Percentiles rank a stretch among this genome's conserved stretches.
These are phyloP conservation scores for Zoanthus solanderi DNA, from an alignment of 92 coral and sea anemone genomes.

Conservation along the genomic window DNA sequence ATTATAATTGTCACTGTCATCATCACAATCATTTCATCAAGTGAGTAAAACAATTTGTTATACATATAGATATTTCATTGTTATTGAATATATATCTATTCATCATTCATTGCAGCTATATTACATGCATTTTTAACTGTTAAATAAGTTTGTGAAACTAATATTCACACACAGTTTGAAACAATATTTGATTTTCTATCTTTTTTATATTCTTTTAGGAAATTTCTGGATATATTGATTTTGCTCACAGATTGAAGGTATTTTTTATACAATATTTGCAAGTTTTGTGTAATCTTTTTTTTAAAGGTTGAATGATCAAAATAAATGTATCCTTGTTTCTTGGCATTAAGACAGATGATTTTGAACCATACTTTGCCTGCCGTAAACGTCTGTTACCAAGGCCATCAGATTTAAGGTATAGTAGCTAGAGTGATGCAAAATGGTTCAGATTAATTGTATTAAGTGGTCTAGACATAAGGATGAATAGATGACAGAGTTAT, in stretches of 20 bases:
- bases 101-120: too few relatives aligned
- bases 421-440: background rate
- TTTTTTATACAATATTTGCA: background rate
- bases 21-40: background rate
- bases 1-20: too few relatives aligned
- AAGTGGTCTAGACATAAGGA: too few relatives aligned
- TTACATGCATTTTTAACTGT: too few relatives aligned
- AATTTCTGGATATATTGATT: conserved; percentile 97
- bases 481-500: too few relatives aligned
- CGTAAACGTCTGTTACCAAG: conserved; percentile 91
- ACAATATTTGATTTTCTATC: background rate
- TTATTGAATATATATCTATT: background rate
- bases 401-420: conserved; percentile 87
- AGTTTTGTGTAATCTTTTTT: background rate
- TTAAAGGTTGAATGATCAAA: too few relatives aligned
- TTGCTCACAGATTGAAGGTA: conserved; percentile 95
- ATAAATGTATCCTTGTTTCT: background rate
- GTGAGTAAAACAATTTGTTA: background rate
- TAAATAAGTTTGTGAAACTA: too few relatives aligned
- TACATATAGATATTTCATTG: too few relatives aligned
- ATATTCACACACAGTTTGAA: too few relatives aligned
- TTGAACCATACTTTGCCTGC: conserved; percentile 95
- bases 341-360: conserved; percentile 79
- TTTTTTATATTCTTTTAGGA: conserved; percentile 56
- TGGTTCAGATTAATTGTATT: background rate